A percentile compares a stretch with the other conserved stretches of the same genome.
These are phyloP conservation scores for Drosophila parthenogenetica DNA, from an alignment of 2,888 invertebrate species.

Conservation along the genomic window DNA sequence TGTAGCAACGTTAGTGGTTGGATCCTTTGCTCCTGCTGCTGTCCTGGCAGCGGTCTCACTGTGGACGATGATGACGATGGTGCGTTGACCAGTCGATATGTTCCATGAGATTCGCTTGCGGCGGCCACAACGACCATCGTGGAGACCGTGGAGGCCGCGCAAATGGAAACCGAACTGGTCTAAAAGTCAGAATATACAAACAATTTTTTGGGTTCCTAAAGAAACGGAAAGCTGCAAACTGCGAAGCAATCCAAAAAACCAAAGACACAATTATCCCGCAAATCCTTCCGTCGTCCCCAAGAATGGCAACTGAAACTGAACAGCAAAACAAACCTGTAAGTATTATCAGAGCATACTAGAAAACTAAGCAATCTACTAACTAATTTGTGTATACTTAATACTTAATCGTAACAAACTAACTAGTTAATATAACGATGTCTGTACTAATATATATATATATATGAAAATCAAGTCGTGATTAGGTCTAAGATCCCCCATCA, in stretches of 20 bases:
- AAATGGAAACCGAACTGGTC: constrained; percentile 83
- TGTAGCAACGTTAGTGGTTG: constrained; percentile 52
- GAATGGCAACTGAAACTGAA: neutral
- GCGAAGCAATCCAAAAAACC: constrained; percentile 25
- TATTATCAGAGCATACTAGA: constrained; percentile 61
- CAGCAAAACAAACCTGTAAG: constrained; percentile 65
- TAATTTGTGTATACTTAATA: constrained; percentile 60
- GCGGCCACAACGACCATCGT: constrained; percentile 80
- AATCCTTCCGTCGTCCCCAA: too few relatives aligned
- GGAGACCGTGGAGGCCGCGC: constrained; percentile 76
- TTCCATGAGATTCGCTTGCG: constrained; percentile 83
- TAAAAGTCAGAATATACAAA: constrained; percentile 46
- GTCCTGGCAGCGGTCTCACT: constrained; percentile 40
- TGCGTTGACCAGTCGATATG: constrained; percentile 76
- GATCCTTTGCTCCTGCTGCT: constrained; percentile 56
- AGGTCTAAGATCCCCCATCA: constrained; percentile 74
- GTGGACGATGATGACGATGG: constrained; percentile 72
- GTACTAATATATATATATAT: constrained; percentile 9
- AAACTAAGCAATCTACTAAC: constrained; percentile 67
- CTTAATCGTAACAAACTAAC: constrained; percentile 20
- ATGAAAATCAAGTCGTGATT: constrained; percentile 66
- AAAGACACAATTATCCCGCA: neutral
- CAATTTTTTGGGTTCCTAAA: constrained; percentile 61
- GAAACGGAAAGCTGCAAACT: constrained; percentile 16
- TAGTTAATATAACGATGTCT: constrained; percentile 22